A percentile compares a stretch with the other conserved stretches of the same genome.
Conservation (phyloP, 35 echinoderm and acorn worm species). For the Heliocidaris tuberculata region DNA sequence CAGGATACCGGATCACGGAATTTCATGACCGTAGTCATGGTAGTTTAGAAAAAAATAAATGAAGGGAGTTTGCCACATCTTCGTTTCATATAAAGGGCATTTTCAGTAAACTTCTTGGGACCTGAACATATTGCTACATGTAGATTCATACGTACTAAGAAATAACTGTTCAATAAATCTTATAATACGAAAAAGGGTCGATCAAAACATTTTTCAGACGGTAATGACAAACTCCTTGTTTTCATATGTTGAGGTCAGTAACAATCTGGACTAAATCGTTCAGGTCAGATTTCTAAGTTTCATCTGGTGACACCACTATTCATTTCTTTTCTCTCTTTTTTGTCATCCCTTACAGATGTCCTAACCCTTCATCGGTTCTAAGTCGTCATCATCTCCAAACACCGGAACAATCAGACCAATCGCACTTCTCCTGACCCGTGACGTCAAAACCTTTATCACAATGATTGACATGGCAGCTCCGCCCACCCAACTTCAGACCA, state of each 20-base stretch:
- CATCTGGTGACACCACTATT: not conserved
- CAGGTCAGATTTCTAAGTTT: not conserved
- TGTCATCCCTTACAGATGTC: not conserved
- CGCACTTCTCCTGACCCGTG: not conserved
- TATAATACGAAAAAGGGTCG: not conserved
- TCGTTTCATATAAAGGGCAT: too few relatives aligned
- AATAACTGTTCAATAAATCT: not conserved
- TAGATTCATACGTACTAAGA: not conserved
- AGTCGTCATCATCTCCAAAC: not conserved
- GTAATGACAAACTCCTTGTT: not conserved
- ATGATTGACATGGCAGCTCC: constrained; percentile 45
- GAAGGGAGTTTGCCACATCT: too few relatives aligned
- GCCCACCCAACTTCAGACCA: not conserved
- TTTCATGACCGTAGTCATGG: too few relatives aligned
- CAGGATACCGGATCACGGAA: too few relatives aligned
- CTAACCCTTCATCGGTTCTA: not conserved
- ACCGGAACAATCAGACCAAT: constrained; percentile 25
- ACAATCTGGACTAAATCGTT: not conserved
- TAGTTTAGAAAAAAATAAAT: too few relatives aligned
- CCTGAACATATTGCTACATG: not conserved
- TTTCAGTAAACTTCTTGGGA: too few relatives aligned
- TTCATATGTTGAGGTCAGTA: not conserved
- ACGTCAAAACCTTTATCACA: not conserved
- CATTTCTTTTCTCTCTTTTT: not conserved
- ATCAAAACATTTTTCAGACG: not conserved